These are phyloP conservation scores for Scaptomyza cyrtandrae DNA, from an alignment of 2,888 invertebrate species.

Conservation along the genomic window DNA sequence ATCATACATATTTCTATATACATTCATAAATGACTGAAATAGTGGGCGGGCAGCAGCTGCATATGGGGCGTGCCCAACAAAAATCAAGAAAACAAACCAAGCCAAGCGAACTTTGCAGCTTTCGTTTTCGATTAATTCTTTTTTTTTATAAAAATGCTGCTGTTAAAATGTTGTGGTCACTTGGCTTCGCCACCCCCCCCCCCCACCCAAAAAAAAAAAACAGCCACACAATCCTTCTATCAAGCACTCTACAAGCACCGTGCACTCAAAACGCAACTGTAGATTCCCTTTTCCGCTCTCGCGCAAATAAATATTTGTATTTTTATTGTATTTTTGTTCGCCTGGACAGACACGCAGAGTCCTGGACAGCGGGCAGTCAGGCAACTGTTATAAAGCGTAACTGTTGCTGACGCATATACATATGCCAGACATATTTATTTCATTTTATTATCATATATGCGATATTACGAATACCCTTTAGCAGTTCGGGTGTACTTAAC, in stretches of 20 bases:
- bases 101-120: conserved; percentile 25
- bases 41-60: conserved; percentile 27
- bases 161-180: conserved; percentile 72
- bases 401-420: conserved; percentile 75
- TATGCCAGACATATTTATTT: conserved; percentile 67
- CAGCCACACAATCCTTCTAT: neutral
- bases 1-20: conserved; percentile 1
- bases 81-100: conserved; percentile 52
- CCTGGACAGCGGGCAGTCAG: conserved; percentile 46
- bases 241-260: conserved; percentile 3
- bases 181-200: conserved; percentile 20
- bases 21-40: conserved; percentile 38
- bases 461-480: conserved; percentile 31
- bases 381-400: conserved; percentile 62
- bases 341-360: conserved; percentile 19
- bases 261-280: conserved; percentile 12
- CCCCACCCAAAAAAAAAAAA: neutral
- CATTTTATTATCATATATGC: conserved; percentile 59
- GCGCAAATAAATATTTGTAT: conserved; percentile 72
- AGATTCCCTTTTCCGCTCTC: conserved; percentile 15
- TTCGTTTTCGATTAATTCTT: conserved; percentile 13
- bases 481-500: too few relatives aligned
- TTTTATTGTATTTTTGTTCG: conserved; percentile 62
- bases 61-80: conserved; percentile 54
- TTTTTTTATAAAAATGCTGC: conserved; percentile 45